Conservation (phyloP, 64 coral and sea anemone genomes). For the Platygyra sinensis region DNA sequence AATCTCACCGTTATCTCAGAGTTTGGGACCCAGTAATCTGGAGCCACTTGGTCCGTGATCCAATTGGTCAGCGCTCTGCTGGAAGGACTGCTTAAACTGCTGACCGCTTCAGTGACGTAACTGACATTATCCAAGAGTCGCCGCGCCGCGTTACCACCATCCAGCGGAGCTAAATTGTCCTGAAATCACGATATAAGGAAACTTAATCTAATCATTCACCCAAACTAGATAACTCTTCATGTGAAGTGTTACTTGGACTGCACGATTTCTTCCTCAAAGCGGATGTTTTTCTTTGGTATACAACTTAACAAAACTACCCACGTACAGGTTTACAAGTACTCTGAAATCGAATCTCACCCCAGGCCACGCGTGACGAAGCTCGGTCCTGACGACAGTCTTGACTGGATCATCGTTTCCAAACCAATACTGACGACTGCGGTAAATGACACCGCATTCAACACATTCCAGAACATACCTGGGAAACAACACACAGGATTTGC, state of each 20-base stretch:
- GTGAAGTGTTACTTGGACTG: too few relatives aligned
- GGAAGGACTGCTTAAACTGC: constrained; percentile 66
- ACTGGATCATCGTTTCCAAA: constrained; percentile 92
- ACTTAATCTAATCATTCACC: too few relatives aligned
- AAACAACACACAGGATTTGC: too few relatives aligned
- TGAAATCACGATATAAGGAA: constrained; percentile 17
- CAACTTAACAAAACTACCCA: too few relatives aligned
- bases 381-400: constrained; percentile 86
- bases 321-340: too few relatives aligned
- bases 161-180: constrained; percentile 60
- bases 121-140: constrained; percentile 88
- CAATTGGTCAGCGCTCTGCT: constrained; percentile 77
- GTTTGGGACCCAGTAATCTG: constrained; percentile 96
- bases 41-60: constrained; percentile 90
- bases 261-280: not conserved
- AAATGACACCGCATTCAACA: constrained; percentile 88
- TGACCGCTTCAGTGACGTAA: constrained; percentile 75
- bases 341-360: constrained; percentile 64
- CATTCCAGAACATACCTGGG: constrained; percentile 94
- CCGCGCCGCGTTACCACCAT: constrained; percentile 79
- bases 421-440: constrained; percentile 91
- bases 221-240: too few relatives aligned
- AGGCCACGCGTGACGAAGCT: constrained; percentile 85
- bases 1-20: constrained; percentile 72
- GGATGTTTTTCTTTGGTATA: not conserved